Evolutionary conservation across 1,140 invertebrate species (phyloP).

Genomic region (Drosophila pseudoobscura): DNA sequence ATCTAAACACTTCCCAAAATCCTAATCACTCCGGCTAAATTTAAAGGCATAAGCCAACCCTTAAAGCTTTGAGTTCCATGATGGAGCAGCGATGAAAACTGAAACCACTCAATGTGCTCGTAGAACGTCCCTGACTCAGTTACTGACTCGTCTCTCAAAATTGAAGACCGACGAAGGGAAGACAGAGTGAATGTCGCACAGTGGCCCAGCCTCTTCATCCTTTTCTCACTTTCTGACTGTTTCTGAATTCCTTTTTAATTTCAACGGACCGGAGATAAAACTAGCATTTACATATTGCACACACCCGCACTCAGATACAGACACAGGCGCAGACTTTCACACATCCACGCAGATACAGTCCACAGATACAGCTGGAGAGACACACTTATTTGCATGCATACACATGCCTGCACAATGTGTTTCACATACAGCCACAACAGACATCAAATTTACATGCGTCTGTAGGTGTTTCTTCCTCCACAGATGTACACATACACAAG

Average conservation of each 20-base stretch:
- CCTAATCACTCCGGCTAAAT: not conserved
- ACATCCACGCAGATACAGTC: conserved; percentile 22
- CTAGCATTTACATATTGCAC: conserved; percentile 58
- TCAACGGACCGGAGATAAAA: conserved; percentile 51
- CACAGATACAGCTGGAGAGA: not conserved
- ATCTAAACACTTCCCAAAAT: not conserved
- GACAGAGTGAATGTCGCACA: conserved; percentile 26
- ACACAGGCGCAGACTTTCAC: conserved; percentile 22
- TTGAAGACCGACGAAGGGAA: conserved; percentile 14
- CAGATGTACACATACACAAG: not conserved
- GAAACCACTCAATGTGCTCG: conserved; percentile 16
- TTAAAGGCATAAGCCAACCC: conserved; percentile 9
- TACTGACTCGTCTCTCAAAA: conserved; percentile 17
- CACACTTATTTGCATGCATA: conserved; percentile 51
- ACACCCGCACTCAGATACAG: conserved; percentile 14
- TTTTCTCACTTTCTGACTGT: conserved; percentile 13
- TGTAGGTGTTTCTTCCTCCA: conserved; percentile 25
- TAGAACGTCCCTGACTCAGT: conserved; percentile 30
- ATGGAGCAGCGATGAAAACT: not conserved
- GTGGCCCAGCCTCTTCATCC: not conserved
- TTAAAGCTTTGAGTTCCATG: conserved; percentile 21
- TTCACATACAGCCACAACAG: conserved; percentile 36
- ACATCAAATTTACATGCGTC: conserved; percentile 51
- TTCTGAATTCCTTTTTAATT: conserved; percentile 57
- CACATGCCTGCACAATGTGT: conserved; percentile 42